Percentiles rank a stretch among this genome's conserved stretches.
These are phyloP conservation scores for Athripsodes cinereus DNA, from an alignment of 2,888 invertebrate genomes.

Conservation along the genomic window DNA sequence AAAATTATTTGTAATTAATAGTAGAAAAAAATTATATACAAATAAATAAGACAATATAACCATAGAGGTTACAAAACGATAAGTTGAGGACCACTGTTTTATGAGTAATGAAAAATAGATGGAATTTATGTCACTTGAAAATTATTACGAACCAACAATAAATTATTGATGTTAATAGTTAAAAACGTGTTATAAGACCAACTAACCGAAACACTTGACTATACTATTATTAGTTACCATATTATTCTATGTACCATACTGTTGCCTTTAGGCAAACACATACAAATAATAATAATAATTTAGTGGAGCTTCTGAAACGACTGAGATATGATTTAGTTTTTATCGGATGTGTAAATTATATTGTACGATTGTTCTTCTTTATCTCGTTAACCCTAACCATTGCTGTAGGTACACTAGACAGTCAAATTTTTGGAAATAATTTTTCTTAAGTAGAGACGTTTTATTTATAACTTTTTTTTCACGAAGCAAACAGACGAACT, in stretches of 20 bases:
- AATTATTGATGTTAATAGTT: neutral
- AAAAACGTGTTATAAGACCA: neutral
- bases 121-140: neutral
- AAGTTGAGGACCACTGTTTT: neutral
- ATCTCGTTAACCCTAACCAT: neutral
- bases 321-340: neutral
- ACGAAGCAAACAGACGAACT: too few relatives aligned
- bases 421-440: too few relatives aligned
- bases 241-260: neutral
- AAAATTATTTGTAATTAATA: too few relatives aligned
- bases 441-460: too few relatives aligned
- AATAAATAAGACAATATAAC: too few relatives aligned
- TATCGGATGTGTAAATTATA: conserved; percentile 1
- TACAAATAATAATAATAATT: neutral
- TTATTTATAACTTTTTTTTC: too few relatives aligned
- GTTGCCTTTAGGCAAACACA: neutral
- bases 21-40: too few relatives aligned
- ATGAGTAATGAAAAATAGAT: neutral
- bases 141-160: neutral
- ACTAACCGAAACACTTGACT: neutral
- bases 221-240: neutral
- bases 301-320: neutral
- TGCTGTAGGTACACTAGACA: neutral
- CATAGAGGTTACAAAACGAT: too few relatives aligned
- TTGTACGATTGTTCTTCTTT: neutral